Evolutionary conservation across 2,888 invertebrate species (phyloP).

Genomic region (Drosophila melanocephala): DNA sequence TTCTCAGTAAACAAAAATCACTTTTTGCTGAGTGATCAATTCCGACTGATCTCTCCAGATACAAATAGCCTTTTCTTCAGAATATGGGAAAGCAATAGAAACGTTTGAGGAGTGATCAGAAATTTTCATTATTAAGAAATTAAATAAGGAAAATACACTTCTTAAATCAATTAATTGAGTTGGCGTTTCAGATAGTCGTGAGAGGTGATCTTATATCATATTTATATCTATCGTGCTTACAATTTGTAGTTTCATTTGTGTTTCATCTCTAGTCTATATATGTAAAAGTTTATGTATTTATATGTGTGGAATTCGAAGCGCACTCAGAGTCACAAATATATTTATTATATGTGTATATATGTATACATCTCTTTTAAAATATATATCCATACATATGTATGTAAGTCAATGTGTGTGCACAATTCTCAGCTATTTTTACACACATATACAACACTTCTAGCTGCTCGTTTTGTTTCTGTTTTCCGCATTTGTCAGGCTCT

Average conservation of each 20-base stretch:
- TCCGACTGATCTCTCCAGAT: background rate
- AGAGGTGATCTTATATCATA: background rate
- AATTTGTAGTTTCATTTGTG: background rate
- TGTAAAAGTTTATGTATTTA: background rate
- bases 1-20: background rate
- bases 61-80: background rate
- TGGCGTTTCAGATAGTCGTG: background rate
- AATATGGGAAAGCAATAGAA: background rate
- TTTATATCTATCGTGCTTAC: too few relatives aligned
- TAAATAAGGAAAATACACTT: background rate
- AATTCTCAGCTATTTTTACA: slow-evolving; percentile 51
- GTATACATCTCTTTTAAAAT: slow-evolving; percentile 1
- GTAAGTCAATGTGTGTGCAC: slow-evolving; percentile 27
- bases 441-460: slow-evolving; percentile 26
- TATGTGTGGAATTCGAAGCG: background rate
- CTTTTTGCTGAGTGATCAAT: background rate
- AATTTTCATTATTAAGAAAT: background rate
- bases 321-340: slow-evolving; percentile 6
- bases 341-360: slow-evolving; percentile 13
- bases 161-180: background rate
- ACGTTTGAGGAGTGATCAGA: background rate
- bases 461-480: slow-evolving; percentile 32
- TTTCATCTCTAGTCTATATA: slow-evolving; percentile 11
- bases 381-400: slow-evolving; percentile 7
- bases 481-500: slow-evolving; percentile 53